Conservation (phyloP, 2,888 invertebrate species). For the Hydriomena furcata region DNA sequence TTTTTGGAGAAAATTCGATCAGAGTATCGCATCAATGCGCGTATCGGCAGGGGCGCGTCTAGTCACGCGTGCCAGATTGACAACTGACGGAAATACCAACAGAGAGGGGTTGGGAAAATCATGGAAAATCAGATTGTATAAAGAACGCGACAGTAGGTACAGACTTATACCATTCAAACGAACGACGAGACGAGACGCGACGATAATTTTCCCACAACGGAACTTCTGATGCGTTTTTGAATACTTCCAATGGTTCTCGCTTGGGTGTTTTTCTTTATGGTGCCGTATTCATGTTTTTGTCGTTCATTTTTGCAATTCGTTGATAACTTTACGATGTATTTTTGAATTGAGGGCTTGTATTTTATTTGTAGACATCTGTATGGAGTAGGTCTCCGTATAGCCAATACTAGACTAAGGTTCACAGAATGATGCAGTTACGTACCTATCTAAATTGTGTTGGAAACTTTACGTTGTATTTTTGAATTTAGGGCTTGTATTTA, state of each 20-base stretch:
- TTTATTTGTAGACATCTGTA: no score
- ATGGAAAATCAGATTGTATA: constrained; percentile 41
- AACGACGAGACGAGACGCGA: constrained; percentile 18
- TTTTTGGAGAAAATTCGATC: constrained; percentile 60
- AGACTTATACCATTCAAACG: constrained; percentile 29
- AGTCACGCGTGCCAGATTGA: constrained; percentile 70
- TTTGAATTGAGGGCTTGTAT: neutral
- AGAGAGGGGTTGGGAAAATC: constrained; percentile 38
- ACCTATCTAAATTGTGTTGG: no score
- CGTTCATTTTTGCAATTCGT: constrained; percentile 2
- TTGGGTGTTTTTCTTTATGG: constrained; percentile 14
- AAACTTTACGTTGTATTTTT: neutral
- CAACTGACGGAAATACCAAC: constrained; percentile 62
- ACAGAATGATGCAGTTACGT: no score
- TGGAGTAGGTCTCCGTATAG: no score
- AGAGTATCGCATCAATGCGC: constrained; percentile 48
- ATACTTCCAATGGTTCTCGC: constrained; percentile 29
- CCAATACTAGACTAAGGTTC: no score
- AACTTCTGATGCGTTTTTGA: constrained; percentile 33
- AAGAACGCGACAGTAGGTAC: constrained; percentile 16
- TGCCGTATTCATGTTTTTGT: constrained; percentile 8
- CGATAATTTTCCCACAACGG: constrained; percentile 29
- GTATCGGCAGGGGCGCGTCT: constrained; percentile 45
- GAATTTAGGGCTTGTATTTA: neutral
- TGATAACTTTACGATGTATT: neutral